These are phyloP conservation scores for Macaria notata DNA, from an alignment of 2,888 invertebrate species.

Conservation along the genomic window DNA sequence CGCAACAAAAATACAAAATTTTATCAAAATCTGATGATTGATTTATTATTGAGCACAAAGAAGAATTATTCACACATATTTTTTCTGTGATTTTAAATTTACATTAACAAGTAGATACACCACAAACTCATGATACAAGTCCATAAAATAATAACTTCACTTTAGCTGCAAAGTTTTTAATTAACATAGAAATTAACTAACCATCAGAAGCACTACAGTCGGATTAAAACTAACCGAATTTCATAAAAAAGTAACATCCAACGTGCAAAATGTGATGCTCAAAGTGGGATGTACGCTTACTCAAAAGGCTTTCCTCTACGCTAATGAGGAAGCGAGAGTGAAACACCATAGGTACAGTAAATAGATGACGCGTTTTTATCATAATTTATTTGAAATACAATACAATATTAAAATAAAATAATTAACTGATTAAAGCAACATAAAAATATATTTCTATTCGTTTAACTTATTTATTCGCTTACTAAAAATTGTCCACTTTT, in stretches of 20 bases:
- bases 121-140: too few relatives aligned
- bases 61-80: too few relatives aligned
- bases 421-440: too few relatives aligned
- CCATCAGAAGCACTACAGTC: slow-evolving; percentile 2
- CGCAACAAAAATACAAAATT: too few relatives aligned
- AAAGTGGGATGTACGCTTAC: slow-evolving; percentile 57
- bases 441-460: too few relatives aligned
- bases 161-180: not conserved
- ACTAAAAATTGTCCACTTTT: too few relatives aligned
- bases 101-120: too few relatives aligned
- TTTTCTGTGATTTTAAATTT: too few relatives aligned
- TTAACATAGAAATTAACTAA: slow-evolving; percentile 7
- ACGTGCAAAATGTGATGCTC: slow-evolving; percentile 41
- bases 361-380: slow-evolving; percentile 1
- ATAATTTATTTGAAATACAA: not conserved
- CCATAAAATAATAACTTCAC: too few relatives aligned
- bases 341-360: not conserved
- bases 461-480: too few relatives aligned
- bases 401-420: not conserved
- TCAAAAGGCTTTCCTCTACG: slow-evolving; percentile 54
- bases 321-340: slow-evolving; percentile 65
- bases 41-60: too few relatives aligned
- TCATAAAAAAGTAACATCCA: slow-evolving; percentile 27
- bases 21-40: too few relatives aligned
- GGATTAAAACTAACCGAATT: slow-evolving; percentile 14